Conservation (phyloP, 2,113 vertebrate species). For the Xenus cinereus region DNA sequence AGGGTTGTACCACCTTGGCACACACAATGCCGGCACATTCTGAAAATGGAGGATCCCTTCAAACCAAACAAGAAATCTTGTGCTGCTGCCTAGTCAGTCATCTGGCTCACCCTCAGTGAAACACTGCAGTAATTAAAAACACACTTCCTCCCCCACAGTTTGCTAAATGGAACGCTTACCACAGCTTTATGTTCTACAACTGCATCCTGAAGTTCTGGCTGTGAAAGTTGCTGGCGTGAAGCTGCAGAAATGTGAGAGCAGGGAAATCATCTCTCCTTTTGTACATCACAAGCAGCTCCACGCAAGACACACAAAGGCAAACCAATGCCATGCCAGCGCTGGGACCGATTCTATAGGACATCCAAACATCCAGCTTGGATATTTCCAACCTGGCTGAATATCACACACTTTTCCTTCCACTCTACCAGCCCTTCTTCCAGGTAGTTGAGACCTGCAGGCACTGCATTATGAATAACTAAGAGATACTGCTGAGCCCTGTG, state of each 20-base stretch:
- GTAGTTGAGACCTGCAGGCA: background rate
- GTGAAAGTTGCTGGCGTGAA: background rate
- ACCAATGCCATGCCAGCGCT: background rate
- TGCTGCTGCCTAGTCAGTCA: background rate
- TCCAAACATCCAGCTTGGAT: background rate
- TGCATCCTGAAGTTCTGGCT: background rate
- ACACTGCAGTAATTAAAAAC: background rate
- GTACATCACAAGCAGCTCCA: background rate
- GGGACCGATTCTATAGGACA: background rate
- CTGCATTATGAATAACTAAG: background rate
- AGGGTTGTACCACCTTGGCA: background rate
- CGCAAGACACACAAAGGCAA: background rate
- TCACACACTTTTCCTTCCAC: background rate
- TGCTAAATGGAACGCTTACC: background rate
- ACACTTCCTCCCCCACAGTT: background rate
- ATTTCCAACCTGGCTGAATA: background rate
- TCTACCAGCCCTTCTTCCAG: background rate
- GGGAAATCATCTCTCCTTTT: background rate
- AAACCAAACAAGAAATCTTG: background rate
- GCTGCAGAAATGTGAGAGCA: background rate
- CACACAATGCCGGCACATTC: background rate
- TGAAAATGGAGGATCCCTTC: background rate
- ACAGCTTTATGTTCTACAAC: background rate
- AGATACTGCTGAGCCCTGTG: background rate
- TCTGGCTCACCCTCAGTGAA: background rate